phyloP scores from a whole-genome alignment of 2,888 invertebrate genomes.

The Anthoptus insignis region DNA sequence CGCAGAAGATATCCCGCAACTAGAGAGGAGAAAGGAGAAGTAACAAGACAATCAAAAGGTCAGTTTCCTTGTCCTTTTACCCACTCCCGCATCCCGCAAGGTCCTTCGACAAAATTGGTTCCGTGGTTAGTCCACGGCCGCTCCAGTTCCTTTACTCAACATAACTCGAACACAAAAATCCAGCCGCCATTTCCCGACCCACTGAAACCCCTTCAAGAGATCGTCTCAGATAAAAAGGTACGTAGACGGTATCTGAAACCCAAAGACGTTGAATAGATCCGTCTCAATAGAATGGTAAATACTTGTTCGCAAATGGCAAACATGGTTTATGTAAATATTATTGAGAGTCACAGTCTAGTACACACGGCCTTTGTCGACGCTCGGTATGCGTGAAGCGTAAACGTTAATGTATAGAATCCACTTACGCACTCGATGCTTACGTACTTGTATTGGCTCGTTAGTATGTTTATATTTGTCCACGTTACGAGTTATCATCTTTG shows the following conservation, averaged over 20 bases:
- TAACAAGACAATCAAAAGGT: too few species aligned
- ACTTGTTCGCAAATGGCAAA: constrained; percentile 13
- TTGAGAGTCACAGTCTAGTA: constrained; percentile 24
- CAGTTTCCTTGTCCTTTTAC: too few species aligned
- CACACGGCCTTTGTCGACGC: constrained; percentile 38
- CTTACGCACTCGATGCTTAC: constrained; percentile 33
- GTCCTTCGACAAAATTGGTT: too few species aligned
- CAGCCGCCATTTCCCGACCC: constrained; percentile 1
- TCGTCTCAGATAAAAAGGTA: constrained; percentile 20
- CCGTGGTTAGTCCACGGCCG: too few species aligned
- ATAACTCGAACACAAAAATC: too few species aligned
- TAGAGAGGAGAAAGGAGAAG: too few species aligned
- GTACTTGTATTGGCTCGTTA: constrained; percentile 11
- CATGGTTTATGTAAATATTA: constrained; percentile 16
- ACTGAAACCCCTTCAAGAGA: constrained; percentile 18
- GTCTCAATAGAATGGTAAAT: constrained; percentile 20
- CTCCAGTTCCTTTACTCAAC: background rate
- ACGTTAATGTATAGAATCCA: constrained; percentile 35
- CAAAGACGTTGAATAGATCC: constrained; percentile 15
- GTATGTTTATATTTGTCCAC: constrained; percentile 11
- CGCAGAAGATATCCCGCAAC: too few species aligned
- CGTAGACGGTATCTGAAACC: constrained; percentile 10
- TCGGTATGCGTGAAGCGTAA: constrained; percentile 39
- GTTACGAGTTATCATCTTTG: constrained; percentile 5
- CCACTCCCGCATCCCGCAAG: too few species aligned